Evolutionary conservation across 2,113 vertebrate genomes (phyloP).

Genomic region (Serilophus lunatus): DNA sequence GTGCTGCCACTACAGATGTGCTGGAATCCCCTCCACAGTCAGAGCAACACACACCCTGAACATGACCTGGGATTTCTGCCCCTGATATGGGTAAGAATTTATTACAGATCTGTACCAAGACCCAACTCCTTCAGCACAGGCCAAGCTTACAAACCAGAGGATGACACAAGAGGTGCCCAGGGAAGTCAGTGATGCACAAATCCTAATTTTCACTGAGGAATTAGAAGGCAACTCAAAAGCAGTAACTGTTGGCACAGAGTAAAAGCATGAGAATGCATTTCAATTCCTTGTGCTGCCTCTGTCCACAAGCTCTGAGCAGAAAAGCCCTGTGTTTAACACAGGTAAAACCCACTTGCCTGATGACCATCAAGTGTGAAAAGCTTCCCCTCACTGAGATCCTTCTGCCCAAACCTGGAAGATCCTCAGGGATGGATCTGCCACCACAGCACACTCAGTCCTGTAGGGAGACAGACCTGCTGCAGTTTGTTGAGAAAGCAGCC

Average conservation of each 20-base stretch:
- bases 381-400: neutral
- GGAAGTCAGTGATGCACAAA: rapidly evolving
- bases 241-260: neutral
- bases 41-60: neutral
- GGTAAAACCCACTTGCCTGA: neutral
- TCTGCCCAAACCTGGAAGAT: neutral
- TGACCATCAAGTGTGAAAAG: neutral
- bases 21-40: neutral
- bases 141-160: neutral
- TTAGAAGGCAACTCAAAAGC: neutral
- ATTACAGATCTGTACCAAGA: neutral
- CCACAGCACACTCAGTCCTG: neutral
- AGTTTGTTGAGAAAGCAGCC: neutral
- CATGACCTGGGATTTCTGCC: neutral
- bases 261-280: neutral
- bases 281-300: neutral
- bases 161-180: neutral
- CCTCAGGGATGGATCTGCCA: neutral
- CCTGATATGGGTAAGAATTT: rapidly evolving
- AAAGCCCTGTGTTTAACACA: neutral
- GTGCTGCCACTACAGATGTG: neutral
- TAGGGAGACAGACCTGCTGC: neutral
- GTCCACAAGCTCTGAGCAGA: neutral
- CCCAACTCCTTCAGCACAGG: neutral
- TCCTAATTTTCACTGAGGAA: neutral